Conservation (phyloP, 1,140 invertebrate species). For the honey bee (Apis mellifera) region Amel_HAv3.1 CM009937.2:13522501-13523000, state of each 20-base stretch:
- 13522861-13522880: constrained; percentile 81
- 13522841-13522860: constrained; percentile 83
- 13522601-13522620: constrained; percentile 84
- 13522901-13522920: constrained; percentile 74
- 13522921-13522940: constrained; percentile 70
- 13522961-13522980: constrained; percentile 56
- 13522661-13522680: constrained; percentile 78
- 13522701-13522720: constrained; percentile 67
- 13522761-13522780: constrained; percentile 81
- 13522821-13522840: constrained; percentile 84
- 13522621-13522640: constrained; percentile 89
- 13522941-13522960: constrained; percentile 61
- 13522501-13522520: constrained; percentile 79
- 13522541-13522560: constrained; percentile 78
- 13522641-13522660: constrained; percentile 85
- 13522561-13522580: constrained; percentile 76
- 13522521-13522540: constrained; percentile 79
- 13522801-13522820: constrained; percentile 83
- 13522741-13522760: constrained; percentile 79
- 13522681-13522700: constrained; percentile 75
- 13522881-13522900: constrained; percentile 83
- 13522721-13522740: constrained; percentile 71
- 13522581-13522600: constrained; percentile 75
- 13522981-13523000: constrained; percentile 66
- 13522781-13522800: constrained; percentile 79